Base-by-base conservation (phyloP, 2,888 invertebrate genomes). In the Meliscaeva auricollis region DNA sequence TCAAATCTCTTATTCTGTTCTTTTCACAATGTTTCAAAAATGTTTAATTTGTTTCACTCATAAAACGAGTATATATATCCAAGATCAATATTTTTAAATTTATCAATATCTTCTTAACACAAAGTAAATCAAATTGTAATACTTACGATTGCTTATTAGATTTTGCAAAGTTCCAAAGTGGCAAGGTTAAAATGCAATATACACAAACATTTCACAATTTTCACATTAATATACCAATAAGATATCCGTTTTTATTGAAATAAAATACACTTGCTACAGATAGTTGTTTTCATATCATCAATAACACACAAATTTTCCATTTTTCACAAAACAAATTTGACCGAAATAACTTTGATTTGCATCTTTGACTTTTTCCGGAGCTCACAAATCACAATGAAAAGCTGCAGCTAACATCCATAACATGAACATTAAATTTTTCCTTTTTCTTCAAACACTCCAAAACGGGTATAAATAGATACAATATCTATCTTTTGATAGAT, bases 401-500 rank as follows among this genome's bases (percentile, higher is more conserved):
- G 13, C 44, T 11, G 17, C 58, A 58, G 5, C 35, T 7, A 46
- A 38, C 58, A 58, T 20, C 13, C 15, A 48, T 9, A 66, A 26
- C 48, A 50, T 22, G 11, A 7, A 38, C 48, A 35, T 66, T 35
- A 48, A 48, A 66, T 13, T 38, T 13, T 13, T 13, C 13, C 38
- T 38, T 38, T 9, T 13, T 38, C 1, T 35, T 13, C 5, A 46
- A 64, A 50, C 76, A 81, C 60, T 68, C 66, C 77, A 60, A 56
- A 82, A 56, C 69, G 41, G 32, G 56, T 84, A 79, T 79, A 58
- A 75, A 79, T 84, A 84, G 83, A 70, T 58, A 50, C 56, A 9
- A 50, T 64, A 74, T 58, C 44, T 44, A 50, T 69, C 73, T 83
- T 74, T 83, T 80, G 72, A 84, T 76, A 80, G 80, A 75, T 60